Base-by-base conservation (phyloP, 2,888 invertebrate species). In the Argyresthia goedartella region DNA sequence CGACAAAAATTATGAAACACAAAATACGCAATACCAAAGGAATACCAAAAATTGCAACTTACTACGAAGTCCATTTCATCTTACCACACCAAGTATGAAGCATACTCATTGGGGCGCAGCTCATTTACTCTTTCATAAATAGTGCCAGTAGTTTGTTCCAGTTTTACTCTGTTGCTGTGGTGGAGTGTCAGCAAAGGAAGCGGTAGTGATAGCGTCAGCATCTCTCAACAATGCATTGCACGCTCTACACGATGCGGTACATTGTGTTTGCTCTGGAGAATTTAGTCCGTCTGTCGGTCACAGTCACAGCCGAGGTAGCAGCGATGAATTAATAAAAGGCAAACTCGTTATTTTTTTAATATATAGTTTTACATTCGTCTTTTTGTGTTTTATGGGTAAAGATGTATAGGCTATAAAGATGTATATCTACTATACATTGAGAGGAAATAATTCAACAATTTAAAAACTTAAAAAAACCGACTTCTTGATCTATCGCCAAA, bases 181-280 rank as follows among this genome's bases (percentile, higher is more conserved):
- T n/a, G 16, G 50, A 16, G 34, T 55, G 63, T 53, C 63, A 66
- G 65, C 35, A 35, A 49, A 49, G 49, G 49, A 49, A 65, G 64
- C 58, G 60, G 60, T 57, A 54, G 57, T 58, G 69, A 71, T 71
- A 71, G 62, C 64, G 67, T 64, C 66, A 61, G 59, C 54, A 53
- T 59, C 56, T 50, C 58, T 60, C 59, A 61, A 55, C 58, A 55
- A 53, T 59, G 57, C 60, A 66, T 68, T 71, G 70, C 69, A 57
- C 56, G 57, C 53, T 49, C 53, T 55, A 58, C 60, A 59, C 39
- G 39, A 39, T 14, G 43, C 15, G 43, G 8, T 8, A 15, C 13
- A 14, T 25, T 25, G 25, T 25, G 25, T 25, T 25, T 25, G 25
- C 25, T 25, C 25, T 25, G 25, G 25, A 25, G 25, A 25, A 25